These are phyloP conservation scores for Peucedramus taeniatus DNA, from an alignment of 2,113 vertebrate species.

Conservation along the genomic window DNA sequence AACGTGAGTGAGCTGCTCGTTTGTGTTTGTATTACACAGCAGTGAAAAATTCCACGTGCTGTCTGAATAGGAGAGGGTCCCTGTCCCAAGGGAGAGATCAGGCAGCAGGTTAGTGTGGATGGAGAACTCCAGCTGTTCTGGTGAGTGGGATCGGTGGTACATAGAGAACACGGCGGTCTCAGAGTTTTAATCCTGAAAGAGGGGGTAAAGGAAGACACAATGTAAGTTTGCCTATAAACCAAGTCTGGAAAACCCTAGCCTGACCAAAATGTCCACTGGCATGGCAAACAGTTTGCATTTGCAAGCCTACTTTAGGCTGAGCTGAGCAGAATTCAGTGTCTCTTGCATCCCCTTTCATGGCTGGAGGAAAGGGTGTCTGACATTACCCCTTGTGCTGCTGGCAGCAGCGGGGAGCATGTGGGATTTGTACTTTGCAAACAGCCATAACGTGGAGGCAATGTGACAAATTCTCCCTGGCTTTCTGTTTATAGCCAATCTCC, in stretches of 20 bases:
- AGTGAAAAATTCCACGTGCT: slow-evolving; percentile 7
- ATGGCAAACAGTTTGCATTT: background rate
- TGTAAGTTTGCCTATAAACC: background rate
- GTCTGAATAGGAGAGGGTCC: background rate
- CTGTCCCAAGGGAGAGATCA: background rate
- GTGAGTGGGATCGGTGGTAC: background rate
- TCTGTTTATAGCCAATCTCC: slow-evolving; percentile 34
- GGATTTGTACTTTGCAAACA: slow-evolving; percentile 17
- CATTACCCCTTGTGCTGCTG: rapidly evolving
- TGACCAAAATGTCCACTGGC: background rate
- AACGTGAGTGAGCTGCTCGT: background rate
- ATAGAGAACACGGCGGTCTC: background rate
- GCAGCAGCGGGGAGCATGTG: rapidly evolving
- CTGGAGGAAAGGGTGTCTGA: background rate
- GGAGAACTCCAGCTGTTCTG: background rate
- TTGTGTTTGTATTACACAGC: slow-evolving; percentile 21
- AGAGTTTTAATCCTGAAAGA: background rate
- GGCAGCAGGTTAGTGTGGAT: background rate
- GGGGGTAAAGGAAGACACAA: background rate
- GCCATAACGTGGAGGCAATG: background rate
- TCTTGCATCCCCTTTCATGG: background rate
- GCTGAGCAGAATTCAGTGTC: background rate
- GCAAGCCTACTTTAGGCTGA: background rate
- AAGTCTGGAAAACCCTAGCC: background rate
- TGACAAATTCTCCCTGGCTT: background rate